Evolutionary conservation across 2,888 invertebrate genomes (phyloP).

Genomic region (Pardosa pseudoannulata): DNA sequence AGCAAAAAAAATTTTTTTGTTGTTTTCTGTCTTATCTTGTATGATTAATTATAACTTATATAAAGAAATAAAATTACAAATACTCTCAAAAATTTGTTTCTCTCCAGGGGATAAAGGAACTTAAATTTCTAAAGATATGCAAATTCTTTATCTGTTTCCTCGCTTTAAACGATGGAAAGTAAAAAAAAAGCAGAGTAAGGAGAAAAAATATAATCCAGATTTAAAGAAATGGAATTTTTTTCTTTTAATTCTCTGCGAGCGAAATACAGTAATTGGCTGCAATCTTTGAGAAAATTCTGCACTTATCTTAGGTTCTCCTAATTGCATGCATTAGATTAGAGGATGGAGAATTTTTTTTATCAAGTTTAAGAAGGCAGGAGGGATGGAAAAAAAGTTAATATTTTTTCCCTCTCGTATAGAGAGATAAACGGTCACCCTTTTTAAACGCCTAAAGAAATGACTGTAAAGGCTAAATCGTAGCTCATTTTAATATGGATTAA

Average conservation of each 20-base stretch:
- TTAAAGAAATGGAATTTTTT: background rate
- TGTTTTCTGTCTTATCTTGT: no score
- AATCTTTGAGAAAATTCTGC: background rate
- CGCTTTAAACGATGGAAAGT: background rate
- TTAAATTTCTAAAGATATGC: background rate
- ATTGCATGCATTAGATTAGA: slow-evolving; percentile 1
- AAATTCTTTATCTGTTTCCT: background rate
- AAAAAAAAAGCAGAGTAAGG: background rate
- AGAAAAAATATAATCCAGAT: background rate
- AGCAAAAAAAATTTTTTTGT: no score
- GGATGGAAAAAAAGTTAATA: no score
- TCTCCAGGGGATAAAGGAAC: background rate
- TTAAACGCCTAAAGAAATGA: no score
- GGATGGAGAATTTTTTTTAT: background rate
- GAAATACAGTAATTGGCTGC: background rate
- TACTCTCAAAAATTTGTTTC: background rate
- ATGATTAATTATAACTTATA: background rate
- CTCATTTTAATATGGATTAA: no score
- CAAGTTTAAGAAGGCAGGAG: background rate
- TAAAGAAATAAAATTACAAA: background rate
- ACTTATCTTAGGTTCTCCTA: background rate
- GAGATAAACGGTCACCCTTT: no score
- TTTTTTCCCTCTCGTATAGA: no score
- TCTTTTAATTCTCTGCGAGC: background rate
- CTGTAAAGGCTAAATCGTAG: no score